Evolutionary conservation across 2,888 invertebrate genomes (phyloP), one percentile per base, ranked within the genome.

Genomic region (Hoplodrina ambigua): DNA sequence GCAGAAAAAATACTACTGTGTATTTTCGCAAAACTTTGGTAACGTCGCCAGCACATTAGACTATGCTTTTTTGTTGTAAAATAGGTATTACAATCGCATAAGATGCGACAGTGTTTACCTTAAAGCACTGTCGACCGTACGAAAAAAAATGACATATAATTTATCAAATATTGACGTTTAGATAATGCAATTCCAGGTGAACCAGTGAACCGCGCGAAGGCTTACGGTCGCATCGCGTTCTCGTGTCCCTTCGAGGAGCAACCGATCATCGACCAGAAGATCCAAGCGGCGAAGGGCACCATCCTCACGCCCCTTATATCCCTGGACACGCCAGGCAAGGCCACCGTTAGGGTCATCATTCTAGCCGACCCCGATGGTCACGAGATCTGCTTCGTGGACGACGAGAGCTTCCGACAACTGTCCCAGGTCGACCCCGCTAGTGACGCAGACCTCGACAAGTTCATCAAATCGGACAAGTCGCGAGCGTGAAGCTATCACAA

Each of bases 321-420:
- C n/a, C 94, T 99, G 78, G 99, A 99, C 88, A 99, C 99, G 0
- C 99, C 99, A 0, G 99, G 99, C 57, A 99, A 99, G 93, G 99
- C 99, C 0, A 98, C 98, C 0, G 99, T 99, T 0, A 96, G 98
- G 78, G 99, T 99, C 46, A 98, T 99, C 69, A 99, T 99, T 87
- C 95, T 99, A 4, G 99, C 98, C 1, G 99, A 99, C 96, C 99
- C 99, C 0, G 99, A 99, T 94, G 98, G 97, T 0, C 99, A 99
- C 92, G 99, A 99, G 96, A 99, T 99, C 80, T 99, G 99, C 94
- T 99, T 99, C 93, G 99, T 99, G 7, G 99, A 99, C 78, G 99
- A 99, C 86, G 99, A 99, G 95, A 99, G 98, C 50, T 99, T 99
- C 95, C 95, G 97, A 8, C 96, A 99, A 86, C 94, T 99, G 52